Conservation (phyloP, 2,888 invertebrate species). For the Notocelia uddmanniana region DNA sequence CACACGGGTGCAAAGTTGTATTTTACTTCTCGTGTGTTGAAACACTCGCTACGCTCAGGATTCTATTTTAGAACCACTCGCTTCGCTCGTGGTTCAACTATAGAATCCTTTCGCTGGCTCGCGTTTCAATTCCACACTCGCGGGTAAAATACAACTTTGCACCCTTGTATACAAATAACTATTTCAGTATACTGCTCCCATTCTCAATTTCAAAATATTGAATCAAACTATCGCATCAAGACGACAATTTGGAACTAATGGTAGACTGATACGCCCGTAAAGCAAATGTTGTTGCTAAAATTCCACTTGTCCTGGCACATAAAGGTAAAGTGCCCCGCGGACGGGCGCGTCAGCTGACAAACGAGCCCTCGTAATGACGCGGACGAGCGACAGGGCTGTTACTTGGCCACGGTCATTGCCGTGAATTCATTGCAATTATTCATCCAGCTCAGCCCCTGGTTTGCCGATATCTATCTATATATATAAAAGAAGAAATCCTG, state of each 20-base stretch:
- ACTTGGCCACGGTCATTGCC: not conserved
- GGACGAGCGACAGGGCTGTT: slow-evolving; percentile 10
- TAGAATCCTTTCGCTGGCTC: no score
- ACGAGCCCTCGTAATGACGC: slow-evolving; percentile 9
- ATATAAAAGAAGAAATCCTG: no score
- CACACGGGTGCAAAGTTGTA: no score
- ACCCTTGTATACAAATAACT: no score
- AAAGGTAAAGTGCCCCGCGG: slow-evolving; percentile 17
- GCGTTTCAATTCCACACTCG: no score
- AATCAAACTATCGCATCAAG: slow-evolving; percentile 2
- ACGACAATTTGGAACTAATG: slow-evolving; percentile 15
- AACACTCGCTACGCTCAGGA: no score
- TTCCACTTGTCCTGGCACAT: slow-evolving; percentile 6
- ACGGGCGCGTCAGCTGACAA: slow-evolving; percentile 19
- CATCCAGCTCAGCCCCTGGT: no score
- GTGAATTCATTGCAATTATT: not conserved
- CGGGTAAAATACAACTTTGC: no score
- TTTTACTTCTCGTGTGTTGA: no score
- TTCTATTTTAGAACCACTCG: no score
- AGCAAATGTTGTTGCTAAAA: slow-evolving; percentile 32
- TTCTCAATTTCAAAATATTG: not conserved
- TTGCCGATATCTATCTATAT: no score
- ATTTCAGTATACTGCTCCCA: not conserved
- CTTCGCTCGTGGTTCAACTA: no score
- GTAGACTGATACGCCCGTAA: slow-evolving; percentile 21